A percentile compares a stretch with the other conserved stretches of the same genome.
Evolutionary conservation across 2,113 vertebrate genomes (phyloP).

Genomic region (Gallinago jamesoni): DNA sequence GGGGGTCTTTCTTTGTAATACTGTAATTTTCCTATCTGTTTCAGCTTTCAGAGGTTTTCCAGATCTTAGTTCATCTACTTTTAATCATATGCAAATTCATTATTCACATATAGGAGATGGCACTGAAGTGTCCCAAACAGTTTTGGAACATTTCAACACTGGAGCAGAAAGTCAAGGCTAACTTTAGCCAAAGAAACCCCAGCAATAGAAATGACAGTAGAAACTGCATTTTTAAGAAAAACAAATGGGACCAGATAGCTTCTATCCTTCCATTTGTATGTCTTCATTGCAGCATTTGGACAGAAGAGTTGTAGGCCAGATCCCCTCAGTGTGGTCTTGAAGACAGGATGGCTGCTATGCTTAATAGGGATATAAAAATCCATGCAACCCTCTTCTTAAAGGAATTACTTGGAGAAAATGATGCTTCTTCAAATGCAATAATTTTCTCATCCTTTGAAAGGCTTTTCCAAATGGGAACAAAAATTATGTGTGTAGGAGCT

Average conservation of each 20-base stretch:
- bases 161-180: background rate
- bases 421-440: background rate
- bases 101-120: background rate
- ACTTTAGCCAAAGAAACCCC: background rate
- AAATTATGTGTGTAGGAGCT: background rate
- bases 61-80: background rate
- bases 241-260: background rate
- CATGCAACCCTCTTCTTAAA: background rate
- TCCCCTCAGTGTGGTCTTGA: rapidly evolving
- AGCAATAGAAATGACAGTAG: background rate
- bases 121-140: background rate
- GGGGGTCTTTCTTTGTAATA: background rate
- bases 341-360: background rate
- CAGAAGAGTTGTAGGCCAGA: background rate
- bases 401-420: background rate
- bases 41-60: background rate
- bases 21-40: background rate
- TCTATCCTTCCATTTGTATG: background rate
- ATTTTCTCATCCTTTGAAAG: background rate
- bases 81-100: background rate
- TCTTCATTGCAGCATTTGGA: rapidly evolving
- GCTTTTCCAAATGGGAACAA: background rate
- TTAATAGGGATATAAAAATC: background rate
- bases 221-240: background rate
- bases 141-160: background rate